Conservation (phyloP, 2,888 invertebrate species). For the Diarsia dahlii region DNA sequence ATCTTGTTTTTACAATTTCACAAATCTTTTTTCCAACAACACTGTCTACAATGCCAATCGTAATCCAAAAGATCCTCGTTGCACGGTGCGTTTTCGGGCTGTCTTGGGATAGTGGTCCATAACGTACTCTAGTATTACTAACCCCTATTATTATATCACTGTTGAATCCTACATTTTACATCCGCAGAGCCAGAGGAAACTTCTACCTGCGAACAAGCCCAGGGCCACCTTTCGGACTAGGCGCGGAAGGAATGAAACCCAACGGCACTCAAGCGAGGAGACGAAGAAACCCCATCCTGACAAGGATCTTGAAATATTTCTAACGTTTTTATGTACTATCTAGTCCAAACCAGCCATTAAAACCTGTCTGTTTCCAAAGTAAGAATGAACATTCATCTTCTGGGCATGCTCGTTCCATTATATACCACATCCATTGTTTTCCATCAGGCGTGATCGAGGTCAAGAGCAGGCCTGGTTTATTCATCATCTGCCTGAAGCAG, state of each 20-base stretch:
- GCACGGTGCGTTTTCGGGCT: not conserved
- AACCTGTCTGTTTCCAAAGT: too few species aligned
- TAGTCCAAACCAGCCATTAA: not conserved
- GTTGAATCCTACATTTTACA: constrained; percentile 5
- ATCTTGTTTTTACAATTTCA: not conserved
- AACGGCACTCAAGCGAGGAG: constrained; percentile 62
- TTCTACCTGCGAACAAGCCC: constrained; percentile 81
- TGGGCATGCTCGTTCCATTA: too few species aligned
- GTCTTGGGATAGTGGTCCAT: not conserved
- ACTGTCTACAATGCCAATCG: not conserved
- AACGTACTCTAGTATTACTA: not conserved
- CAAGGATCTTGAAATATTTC: constrained; percentile 70
- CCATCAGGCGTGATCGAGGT: too few species aligned
- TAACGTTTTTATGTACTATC: not conserved
- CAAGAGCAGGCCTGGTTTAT: not conserved
- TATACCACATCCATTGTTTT: too few species aligned
- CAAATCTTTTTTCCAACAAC: not conserved
- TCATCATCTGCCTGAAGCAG: not conserved
- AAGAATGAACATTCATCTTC: too few species aligned
- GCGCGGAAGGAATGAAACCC: constrained; percentile 74
- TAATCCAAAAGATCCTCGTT: not conserved
- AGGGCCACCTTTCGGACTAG: constrained; percentile 75
- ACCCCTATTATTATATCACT: not conserved
- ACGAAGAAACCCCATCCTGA: constrained; percentile 67
- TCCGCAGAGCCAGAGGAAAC: constrained; percentile 82